Evolutionary conservation across 2,888 invertebrate species (phyloP).

Genomic region (Melinaea marsaeus): DNA sequence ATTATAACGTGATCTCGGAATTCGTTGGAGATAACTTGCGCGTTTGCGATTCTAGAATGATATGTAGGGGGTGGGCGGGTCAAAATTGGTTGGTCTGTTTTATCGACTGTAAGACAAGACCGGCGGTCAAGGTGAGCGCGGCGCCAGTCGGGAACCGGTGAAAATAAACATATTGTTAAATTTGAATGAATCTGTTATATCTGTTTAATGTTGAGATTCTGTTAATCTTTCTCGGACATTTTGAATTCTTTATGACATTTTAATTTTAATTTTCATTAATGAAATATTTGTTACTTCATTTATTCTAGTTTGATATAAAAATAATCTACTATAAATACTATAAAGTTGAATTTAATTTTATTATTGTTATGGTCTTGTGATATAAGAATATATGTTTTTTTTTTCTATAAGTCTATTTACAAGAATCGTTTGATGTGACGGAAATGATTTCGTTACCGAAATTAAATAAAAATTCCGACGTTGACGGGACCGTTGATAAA

Average conservation of each 20-base stretch:
- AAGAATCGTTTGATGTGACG: slow-evolving; percentile 2
- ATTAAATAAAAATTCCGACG: not conserved
- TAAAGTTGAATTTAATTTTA: not conserved
- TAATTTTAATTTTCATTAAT: too few relatives aligned
- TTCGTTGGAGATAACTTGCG: slow-evolving; percentile 14
- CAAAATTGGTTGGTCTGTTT: slow-evolving; percentile 52
- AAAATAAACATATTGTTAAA: slow-evolving; percentile 52
- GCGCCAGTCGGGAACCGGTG: slow-evolving; percentile 52
- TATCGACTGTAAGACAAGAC: slow-evolving; percentile 38
- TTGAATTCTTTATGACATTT: too few relatives aligned
- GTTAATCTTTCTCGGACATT: slow-evolving; percentile 21
- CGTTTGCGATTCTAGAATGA: slow-evolving; percentile 14
- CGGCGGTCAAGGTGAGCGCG: slow-evolving; percentile 64
- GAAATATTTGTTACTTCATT: too few relatives aligned
- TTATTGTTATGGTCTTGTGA: slow-evolving; percentile 12
- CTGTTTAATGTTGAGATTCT: slow-evolving; percentile 41
- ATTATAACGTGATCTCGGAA: slow-evolving; percentile 20
- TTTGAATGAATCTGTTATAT: slow-evolving; percentile 21
- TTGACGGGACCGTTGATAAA: slow-evolving; percentile 2
- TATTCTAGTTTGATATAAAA: too few relatives aligned
- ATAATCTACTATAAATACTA: too few relatives aligned
- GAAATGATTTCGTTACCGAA: slow-evolving; percentile 2
- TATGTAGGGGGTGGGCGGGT: slow-evolving; percentile 45
- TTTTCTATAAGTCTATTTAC: not conserved
- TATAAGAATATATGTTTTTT: slow-evolving; percentile 26